Evolutionary conservation across 2,888 invertebrate species (phyloP).

Genomic region (Callosobruchus maculatus): DNA sequence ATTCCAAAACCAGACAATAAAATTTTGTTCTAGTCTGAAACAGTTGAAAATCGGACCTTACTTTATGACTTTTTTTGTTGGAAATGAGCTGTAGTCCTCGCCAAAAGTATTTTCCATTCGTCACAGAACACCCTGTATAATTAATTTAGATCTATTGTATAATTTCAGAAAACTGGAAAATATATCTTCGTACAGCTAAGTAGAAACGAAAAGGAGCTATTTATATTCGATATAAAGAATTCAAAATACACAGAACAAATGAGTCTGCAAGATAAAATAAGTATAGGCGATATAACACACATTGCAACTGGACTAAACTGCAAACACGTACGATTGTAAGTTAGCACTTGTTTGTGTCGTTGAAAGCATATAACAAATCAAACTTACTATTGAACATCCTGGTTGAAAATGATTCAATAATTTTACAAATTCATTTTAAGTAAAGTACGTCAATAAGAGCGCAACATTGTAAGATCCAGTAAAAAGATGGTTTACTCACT

Average conservation of each 20-base stretch:
- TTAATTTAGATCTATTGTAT: not conserved
- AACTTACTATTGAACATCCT: not conserved
- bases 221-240: constrained; percentile 25
- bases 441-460: too few species aligned
- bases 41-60: too few species aligned
- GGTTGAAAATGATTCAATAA: too few species aligned
- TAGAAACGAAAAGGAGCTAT: constrained; percentile 29
- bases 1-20: too few species aligned
- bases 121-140: too few species aligned
- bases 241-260: not conserved
- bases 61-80: too few species aligned
- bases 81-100: too few species aligned
- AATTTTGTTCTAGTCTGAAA: too few species aligned
- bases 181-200: constrained; percentile 30
- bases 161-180: constrained; percentile 30
- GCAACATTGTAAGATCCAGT: too few species aligned
- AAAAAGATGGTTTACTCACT: too few species aligned
- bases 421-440: too few species aligned
- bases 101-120: too few species aligned
- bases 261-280: not conserved
- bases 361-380: not conserved
- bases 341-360: constrained; percentile 5
- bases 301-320: constrained; percentile 42
- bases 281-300: constrained; percentile 36
- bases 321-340: constrained; percentile 38